phyloP scores from a whole-genome alignment of 2,797 vertebrate species.

The Gephyroberyx darwinii region DNA sequence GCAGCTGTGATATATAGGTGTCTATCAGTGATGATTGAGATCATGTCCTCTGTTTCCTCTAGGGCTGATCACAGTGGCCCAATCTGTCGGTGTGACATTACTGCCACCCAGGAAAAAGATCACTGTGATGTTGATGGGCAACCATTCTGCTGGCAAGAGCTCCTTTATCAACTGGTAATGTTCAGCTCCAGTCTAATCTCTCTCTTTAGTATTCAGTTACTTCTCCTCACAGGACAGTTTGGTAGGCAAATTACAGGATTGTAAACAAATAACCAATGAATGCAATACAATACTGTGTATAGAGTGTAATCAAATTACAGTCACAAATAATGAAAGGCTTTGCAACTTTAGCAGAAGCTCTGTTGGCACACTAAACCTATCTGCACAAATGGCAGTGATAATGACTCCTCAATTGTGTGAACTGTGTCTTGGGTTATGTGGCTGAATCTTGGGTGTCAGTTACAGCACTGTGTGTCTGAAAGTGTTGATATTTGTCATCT shows the following conservation, averaged over 20 bases:
- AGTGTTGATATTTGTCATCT: no score
- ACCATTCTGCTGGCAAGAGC: conserved; percentile 90
- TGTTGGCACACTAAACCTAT: no score
- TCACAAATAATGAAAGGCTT: no score
- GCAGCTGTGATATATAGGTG: not conserved
- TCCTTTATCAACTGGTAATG: conserved; percentile 89
- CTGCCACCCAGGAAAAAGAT: conserved; percentile 88
- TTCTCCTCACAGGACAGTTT: not conserved
- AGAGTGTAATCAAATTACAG: no score
- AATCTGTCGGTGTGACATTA: conserved; percentile 82
- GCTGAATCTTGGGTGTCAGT: no score
- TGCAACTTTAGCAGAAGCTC: no score
- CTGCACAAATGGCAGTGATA: no score
- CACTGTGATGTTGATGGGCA: conserved; percentile 88
- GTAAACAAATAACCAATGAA: not conserved
- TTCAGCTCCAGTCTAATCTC: not conserved
- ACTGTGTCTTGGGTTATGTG: no score
- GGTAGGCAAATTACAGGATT: not conserved
- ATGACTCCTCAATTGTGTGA: no score
- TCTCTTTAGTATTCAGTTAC: not conserved
- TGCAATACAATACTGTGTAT: not conserved
- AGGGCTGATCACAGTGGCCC: conserved; percentile 84
- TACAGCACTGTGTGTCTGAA: no score
- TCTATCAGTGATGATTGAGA: not conserved
- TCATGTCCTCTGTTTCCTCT: conserved; percentile 3